Percentiles rank a stretch among this genome's conserved stretches.
These are phyloP conservation scores for Paracentrotus lividus DNA, from an alignment of 53 echinoderm and acorn worm genomes.

Conservation along the genomic window DNA sequence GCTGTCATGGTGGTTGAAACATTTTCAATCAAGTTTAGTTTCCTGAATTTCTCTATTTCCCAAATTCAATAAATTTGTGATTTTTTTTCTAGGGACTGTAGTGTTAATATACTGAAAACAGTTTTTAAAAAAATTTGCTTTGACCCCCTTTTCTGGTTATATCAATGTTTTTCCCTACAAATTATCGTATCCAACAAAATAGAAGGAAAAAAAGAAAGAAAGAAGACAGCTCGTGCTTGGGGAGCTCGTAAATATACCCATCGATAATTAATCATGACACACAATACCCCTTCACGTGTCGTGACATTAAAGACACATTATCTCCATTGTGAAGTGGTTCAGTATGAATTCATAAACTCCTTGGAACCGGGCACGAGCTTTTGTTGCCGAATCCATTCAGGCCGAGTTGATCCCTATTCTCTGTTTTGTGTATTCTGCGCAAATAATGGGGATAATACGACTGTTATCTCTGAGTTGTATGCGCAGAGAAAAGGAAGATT, in stretches of 20 bases:
- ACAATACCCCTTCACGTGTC: neutral
- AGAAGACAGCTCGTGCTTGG: no score
- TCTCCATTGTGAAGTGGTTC: slow-evolving; percentile 2
- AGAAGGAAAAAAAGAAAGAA: neutral
- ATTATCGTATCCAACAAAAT: neutral
- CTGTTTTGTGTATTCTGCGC: neutral
- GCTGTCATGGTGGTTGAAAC: neutral
- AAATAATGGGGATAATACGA: slow-evolving; percentile 45
- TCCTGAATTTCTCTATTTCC: neutral
- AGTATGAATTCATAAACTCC: neutral
- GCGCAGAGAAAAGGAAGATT: neutral
- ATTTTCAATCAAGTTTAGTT: neutral
- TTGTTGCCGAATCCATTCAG: slow-evolving; percentile 16
- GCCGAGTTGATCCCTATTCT: slow-evolving; percentile 45
- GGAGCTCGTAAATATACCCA: slow-evolving; percentile 18
- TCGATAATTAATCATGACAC: slow-evolving; percentile 33
- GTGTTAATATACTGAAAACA: no score
- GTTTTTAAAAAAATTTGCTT: neutral
- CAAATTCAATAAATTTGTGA: neutral
- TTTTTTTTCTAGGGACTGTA: no score
- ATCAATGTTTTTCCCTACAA: neutral
- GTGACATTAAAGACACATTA: slow-evolving; percentile 50
- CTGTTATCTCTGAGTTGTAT: slow-evolving; percentile 29
- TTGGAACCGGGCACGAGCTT: neutral
- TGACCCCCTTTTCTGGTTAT: neutral